Conservation (phyloP, 2,797 vertebrate species). For the Typhlichthys subterraneus region DNA sequence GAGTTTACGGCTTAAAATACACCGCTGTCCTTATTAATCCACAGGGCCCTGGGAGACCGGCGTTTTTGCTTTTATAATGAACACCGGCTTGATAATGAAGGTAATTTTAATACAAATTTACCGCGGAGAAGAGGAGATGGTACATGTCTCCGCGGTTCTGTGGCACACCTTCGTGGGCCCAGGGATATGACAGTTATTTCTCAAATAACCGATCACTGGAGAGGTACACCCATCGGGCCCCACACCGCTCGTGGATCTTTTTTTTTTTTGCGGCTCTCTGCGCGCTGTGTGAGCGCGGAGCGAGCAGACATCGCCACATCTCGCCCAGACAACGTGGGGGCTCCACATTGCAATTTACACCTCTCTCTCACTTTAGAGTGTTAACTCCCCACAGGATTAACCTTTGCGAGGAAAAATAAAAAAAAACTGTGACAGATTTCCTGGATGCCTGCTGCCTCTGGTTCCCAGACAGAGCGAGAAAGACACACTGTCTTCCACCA, state of each 20-base stretch:
- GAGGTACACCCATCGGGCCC: constrained; percentile 43
- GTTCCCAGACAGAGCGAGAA: constrained; percentile 8
- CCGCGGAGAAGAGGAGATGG: constrained; percentile 61
- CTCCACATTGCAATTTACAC: constrained; percentile 71
- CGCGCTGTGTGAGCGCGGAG: constrained; percentile 33
- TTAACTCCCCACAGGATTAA: constrained; percentile 59
- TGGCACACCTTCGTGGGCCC: constrained; percentile 69
- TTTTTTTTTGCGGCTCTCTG: constrained; percentile 23
- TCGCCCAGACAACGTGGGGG: constrained; percentile 26
- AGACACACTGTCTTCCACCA: constrained; percentile 31
- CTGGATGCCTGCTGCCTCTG: constrained; percentile 26
- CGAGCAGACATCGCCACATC: constrained; percentile 29
- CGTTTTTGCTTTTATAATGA: constrained; percentile 85
- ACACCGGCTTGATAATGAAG: constrained; percentile 83
- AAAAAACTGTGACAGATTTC: constrained; percentile 49
- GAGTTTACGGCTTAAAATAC: constrained; percentile 89
- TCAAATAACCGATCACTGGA: constrained; percentile 62
- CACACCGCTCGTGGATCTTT: constrained; percentile 42
- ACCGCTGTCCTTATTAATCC: constrained; percentile 88
- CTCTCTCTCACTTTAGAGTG: constrained; percentile 59
- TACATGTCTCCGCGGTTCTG: constrained; percentile 61
- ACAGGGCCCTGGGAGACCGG: constrained; percentile 79
- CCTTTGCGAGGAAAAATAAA: constrained; percentile 28
- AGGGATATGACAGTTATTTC: constrained; percentile 68
- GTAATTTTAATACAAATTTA: constrained; percentile 84